These are phyloP conservation scores for Sisyra nigra DNA, from an alignment of 2,888 invertebrate species.

Conservation along the genomic window DNA sequence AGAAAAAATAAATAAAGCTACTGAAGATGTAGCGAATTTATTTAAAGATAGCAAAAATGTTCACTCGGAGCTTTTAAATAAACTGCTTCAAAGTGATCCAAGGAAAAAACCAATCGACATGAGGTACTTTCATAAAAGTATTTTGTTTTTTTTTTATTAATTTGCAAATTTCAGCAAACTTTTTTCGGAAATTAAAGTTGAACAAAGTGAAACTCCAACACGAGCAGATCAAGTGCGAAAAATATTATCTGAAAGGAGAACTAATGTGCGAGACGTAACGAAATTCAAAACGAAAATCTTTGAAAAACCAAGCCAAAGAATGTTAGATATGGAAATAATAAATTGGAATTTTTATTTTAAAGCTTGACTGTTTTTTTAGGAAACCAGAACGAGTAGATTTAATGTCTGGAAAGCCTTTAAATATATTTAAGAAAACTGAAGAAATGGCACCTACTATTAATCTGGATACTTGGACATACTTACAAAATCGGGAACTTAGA, in stretches of 20 bases:
- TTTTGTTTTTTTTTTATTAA: slow-evolving; percentile 4
- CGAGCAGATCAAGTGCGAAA: slow-evolving; percentile 38
- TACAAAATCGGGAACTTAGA: slow-evolving; percentile 49
- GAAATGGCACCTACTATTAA: slow-evolving; percentile 24
- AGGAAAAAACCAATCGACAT: slow-evolving; percentile 9
- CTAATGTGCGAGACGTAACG: slow-evolving; percentile 3
- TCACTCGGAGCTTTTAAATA: slow-evolving; percentile 55
- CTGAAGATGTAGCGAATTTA: slow-evolving; percentile 50
- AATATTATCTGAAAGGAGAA: slow-evolving; percentile 4
- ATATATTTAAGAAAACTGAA: slow-evolving; percentile 37
- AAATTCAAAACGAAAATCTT: slow-evolving; percentile 2
- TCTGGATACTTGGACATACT: slow-evolving; percentile 49
- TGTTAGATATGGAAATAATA: background rate
- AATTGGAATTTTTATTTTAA: no score
- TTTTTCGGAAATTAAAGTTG: slow-evolving; percentile 63
- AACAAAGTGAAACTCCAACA: slow-evolving; percentile 33
- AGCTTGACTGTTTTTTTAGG: no score
- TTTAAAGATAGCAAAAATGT: slow-evolving; percentile 49
- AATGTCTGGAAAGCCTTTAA: slow-evolving; percentile 42
- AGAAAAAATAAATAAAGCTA: slow-evolving; percentile 39
- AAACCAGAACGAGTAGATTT: slow-evolving; percentile 36
- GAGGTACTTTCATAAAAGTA: background rate
- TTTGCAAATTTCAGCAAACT: slow-evolving; percentile 38
- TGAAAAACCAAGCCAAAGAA: background rate
- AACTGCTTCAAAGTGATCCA: slow-evolving; percentile 38